Base-by-base conservation (phyloP, 2,888 invertebrate species). In the Globia sparganii region DNA sequence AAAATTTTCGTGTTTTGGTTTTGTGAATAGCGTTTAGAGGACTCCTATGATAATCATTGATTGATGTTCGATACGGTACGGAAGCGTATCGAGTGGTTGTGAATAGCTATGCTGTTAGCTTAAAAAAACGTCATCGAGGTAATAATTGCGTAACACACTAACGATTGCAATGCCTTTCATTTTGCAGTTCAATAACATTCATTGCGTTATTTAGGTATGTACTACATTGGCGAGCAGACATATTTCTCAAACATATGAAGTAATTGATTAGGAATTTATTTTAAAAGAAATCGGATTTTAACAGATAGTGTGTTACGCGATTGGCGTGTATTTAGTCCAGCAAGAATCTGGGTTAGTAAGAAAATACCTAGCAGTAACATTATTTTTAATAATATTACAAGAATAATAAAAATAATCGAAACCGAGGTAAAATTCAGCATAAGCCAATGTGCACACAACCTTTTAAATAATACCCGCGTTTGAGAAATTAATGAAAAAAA, bases 401-500 rank as follows among this genome's bases (percentile, higher is more conserved):
- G 15, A 25, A 53, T 53, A 31, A 46, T n/a, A n/a, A n/a, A 56
- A 15, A 28, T 5, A 18, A 34, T 31, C 9, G 0, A n/a, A 53
- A 18, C 2, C n/a, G 2, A 34, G 1, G 1, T 18, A 43, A 49
- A 15, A 53, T 53, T 31, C 8, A 40, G 3, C 34, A 65, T 21
- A 65, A 31, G 77, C 59, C 68, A 74, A 58, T 61, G 43, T 77
- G 73, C 18, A 31, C 46, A 43, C 5, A 18, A 37, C 4, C 18
- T 21, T 31, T 61, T 59, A 40, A 81, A 81, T 77, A 78, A 79
- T 46, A 40, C 56, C 34, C 64, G 40, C 15, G 80, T 80, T 85
- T 82, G 65, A 80, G 34, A 72, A 40, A 68, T 75, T 68, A 72
- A 64, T 72, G 15, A 77, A 77, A 69, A 81, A 79, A 62, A 74